Base-by-base conservation (phyloP, 2,888 invertebrate genomes). In the Pristionchus arcanus region DNA sequence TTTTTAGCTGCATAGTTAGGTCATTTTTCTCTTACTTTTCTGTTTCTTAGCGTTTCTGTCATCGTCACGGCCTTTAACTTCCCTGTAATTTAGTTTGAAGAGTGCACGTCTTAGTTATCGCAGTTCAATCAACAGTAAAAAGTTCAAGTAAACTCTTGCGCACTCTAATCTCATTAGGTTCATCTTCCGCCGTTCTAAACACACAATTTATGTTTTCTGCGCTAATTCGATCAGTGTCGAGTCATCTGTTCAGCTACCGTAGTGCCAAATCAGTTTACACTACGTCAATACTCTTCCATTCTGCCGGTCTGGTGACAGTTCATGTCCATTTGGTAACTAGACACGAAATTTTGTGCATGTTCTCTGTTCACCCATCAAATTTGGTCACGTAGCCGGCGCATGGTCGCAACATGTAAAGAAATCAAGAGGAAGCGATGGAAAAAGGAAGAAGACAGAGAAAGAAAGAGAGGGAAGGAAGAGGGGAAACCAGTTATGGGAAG, bases 381-480 rank as follows among this genome's bases (percentile, higher is more conserved):
- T 42, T 28, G 49, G 49, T 81, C 81, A 81, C 81, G 81, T 81
- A 81, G n/a, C n/a, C 42, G 21, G n/a, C 49, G 74, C 49, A 49
- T 81, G 81, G 81, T n/a, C 81, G 49, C 81, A 81, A 53, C 19
- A 34, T 74, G 34, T 74, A 31, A 49, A 53, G n/a, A 81, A 71
- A 19, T 31, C 71, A 34, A 71, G 34, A 71, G 71, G 71, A 71
- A 34, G 71, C 31, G 71, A 71, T 28, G 11, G 81, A 81, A 16
- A 53, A 9, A 28, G 81, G 16, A 53, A n/a, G n/a, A n/a, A 42
- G 37, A 49, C 42, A 49, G 53, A 19, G 49, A n/a, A 15, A 34
- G 49, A 53, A 53, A 53, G 28, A n/a, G 21, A n/a, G n/a, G n/a
- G n/a, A n/a, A n/a, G n/a, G 42, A 42, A 31, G 42, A n/a, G n/a